These are phyloP conservation scores for Copidosoma floridanum DNA, from an alignment of 1,140 invertebrate species.

Conservation along the genomic window DNA sequence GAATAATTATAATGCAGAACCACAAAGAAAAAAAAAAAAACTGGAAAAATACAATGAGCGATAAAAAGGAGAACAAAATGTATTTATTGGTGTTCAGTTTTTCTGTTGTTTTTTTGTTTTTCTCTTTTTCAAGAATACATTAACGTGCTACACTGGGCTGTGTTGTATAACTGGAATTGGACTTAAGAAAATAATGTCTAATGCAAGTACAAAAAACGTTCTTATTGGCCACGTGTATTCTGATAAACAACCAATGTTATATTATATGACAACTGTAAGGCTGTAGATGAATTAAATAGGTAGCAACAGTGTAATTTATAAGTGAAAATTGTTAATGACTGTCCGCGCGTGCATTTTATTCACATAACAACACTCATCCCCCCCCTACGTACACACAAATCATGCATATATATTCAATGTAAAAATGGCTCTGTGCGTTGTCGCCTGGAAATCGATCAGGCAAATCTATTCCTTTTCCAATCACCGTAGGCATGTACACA, in stretches of 20 bases:
- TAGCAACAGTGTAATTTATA: conserved; percentile 50
- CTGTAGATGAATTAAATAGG: conserved; percentile 53
- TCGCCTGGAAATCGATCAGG: too few relatives aligned
- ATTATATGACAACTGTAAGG: conserved; percentile 43
- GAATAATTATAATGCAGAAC: too few relatives aligned
- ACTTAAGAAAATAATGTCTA: conserved; percentile 58
- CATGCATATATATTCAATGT: too few relatives aligned
- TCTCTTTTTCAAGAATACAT: conserved; percentile 56
- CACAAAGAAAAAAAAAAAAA: conserved; percentile 29
- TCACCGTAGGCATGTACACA: too few relatives aligned
- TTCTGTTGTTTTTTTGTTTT: conserved; percentile 46
- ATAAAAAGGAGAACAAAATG: neutral
- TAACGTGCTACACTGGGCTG: conserved; percentile 56
- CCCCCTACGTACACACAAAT: too few relatives aligned
- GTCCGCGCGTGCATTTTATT: too few relatives aligned
- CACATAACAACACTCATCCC: too few relatives aligned
- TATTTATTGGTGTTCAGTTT: neutral
- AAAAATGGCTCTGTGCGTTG: too few relatives aligned
- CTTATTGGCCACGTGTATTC: conserved; percentile 58
- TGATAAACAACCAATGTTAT: conserved; percentile 47
- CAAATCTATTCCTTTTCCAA: too few relatives aligned
- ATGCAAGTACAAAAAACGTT: conserved; percentile 59
- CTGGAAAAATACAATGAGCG: conserved; percentile 9
- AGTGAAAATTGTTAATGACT: too few relatives aligned
- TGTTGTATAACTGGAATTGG: conserved; percentile 57